Base-by-base conservation (phyloP, 1,140 invertebrate species). In the Hesperophylax magnus region DNA sequence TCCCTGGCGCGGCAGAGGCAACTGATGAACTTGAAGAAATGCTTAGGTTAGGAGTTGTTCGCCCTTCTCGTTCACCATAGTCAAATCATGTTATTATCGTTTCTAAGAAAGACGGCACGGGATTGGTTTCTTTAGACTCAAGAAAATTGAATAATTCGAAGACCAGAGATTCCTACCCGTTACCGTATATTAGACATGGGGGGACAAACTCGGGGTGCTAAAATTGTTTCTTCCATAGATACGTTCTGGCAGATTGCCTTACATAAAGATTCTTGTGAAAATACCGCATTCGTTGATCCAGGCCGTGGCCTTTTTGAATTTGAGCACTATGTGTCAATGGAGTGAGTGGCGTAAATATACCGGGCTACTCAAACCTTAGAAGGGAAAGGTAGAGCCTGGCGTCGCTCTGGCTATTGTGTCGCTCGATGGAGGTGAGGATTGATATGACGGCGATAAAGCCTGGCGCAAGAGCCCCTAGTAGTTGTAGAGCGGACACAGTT, bases 221-320 rank as follows among this genome's bases (percentile, higher is more conserved):
- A 8, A 63, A 4, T 22, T 63, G 20, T 63, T n/a, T 63, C 61
- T 63, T 63, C 61, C 1, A 63, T 63, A 15, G 61, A 63, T 22
- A 11, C 61, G 11, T 63, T 63, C 61, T 63, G 61, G 61, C 61
- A 63, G 20, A 63, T 63, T 63, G 14, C 61, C 2, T 20, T 63
- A 11, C 11, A 20, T 63, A 20, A 20, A 15, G 61, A 63, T 2
- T 63, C 61, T 11, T 63, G 61, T 20, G 61, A 63, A 8, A 63
- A 63, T 3, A 63, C 11, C 2, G 61, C 61, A 4, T 63, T 71
- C 31, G 67, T 31, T 15, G 34, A 3, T 31, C 67, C 67, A 2
- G 27, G 34, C 22, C 18, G 34, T 4, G 34, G 67, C 31, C 20
- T 71, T 15, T 71, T 54, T 54, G 53, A 54, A 54, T 53, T 77